phyloP scores from a whole-genome alignment of 2,888 invertebrate genomes.

The Volucella inflata region DNA sequence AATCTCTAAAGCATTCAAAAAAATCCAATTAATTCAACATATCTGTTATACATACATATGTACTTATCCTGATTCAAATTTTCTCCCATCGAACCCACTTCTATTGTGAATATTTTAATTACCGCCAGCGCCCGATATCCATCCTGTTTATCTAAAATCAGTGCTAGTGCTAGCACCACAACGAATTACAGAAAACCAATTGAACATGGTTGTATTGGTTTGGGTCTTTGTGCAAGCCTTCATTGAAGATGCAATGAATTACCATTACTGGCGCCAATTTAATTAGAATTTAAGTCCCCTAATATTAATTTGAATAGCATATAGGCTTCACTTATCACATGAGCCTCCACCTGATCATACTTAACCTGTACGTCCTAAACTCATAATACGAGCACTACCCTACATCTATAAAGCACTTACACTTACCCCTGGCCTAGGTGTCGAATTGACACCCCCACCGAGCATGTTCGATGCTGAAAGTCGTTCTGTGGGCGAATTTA shows the following conservation, averaged over 20 bases:
- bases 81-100: no score
- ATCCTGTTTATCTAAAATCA: not conserved
- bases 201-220: not conserved
- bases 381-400: no score
- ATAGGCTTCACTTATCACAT: constrained; percentile 19
- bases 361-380: no score
- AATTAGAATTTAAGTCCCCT: constrained; percentile 36
- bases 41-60: no score
- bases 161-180: not conserved
- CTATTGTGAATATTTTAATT: not conserved
- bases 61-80: no score
- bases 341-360: not conserved
- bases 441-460: constrained; percentile 45
- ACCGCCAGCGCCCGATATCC: not conserved
- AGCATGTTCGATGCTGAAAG: constrained; percentile 69
- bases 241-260: constrained; percentile 66
- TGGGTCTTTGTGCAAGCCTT: no score
- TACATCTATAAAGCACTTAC: constrained; percentile 12
- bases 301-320: constrained; percentile 30
- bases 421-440: constrained; percentile 63
- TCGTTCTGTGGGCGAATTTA: constrained; percentile 76
- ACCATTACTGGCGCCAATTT: constrained; percentile 32
- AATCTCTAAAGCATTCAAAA: no score
- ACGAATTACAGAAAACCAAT: not conserved
- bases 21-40: no score